These are phyloP conservation scores for Aphis gossypii DNA, from an alignment of 1,140 invertebrate genomes.

Conservation along the genomic window DNA sequence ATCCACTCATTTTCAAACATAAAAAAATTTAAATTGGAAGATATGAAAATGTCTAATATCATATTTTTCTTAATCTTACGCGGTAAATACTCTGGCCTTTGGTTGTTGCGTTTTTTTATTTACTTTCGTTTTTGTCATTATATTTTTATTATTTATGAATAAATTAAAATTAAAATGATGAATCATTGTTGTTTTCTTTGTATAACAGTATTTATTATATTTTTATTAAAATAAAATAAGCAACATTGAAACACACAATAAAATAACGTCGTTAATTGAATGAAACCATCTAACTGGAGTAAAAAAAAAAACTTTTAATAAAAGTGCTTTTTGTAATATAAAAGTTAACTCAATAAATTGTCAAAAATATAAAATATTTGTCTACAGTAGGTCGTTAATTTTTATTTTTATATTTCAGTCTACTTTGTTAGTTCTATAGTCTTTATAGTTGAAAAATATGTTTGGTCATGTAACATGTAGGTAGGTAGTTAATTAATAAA, in stretches of 20 bases:
- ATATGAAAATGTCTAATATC: not conserved
- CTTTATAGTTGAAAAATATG: not conserved
- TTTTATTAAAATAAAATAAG: not conserved
- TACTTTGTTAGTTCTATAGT: not conserved
- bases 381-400: not conserved
- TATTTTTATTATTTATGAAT: not conserved
- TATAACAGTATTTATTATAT: not conserved
- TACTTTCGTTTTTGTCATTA: not conserved
- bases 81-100: too few species aligned
- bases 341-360: slow-evolving; percentile 2
- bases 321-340: not conserved
- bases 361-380: not conserved
- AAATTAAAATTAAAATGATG: not conserved
- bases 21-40: not conserved
- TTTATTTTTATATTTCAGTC: not conserved
- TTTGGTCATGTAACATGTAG: not conserved
- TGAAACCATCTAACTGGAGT: not conserved
- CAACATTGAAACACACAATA: slow-evolving; percentile 11
- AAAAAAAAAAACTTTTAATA: not conserved
- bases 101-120: too few species aligned
- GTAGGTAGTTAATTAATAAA: not conserved
- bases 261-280: not conserved
- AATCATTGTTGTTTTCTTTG: not conserved
- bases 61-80: not conserved
- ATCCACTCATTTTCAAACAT: not conserved